Conservation (phyloP, 2,888 invertebrate genomes). For the Holacanthella duospinosa region DNA sequence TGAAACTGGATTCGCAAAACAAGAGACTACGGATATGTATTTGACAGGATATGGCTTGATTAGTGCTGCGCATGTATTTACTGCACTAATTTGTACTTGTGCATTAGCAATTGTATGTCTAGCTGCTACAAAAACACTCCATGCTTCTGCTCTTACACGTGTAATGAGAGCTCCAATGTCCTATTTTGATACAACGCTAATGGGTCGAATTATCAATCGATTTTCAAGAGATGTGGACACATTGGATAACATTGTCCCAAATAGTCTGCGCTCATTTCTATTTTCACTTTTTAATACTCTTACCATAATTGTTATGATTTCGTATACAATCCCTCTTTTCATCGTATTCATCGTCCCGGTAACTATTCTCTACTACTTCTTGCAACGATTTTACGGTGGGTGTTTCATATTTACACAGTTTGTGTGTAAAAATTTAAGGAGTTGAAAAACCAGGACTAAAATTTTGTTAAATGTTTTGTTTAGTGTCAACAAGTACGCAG, state of each 20-base stretch:
- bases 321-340: not conserved
- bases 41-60: not conserved
- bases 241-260: not conserved
- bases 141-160: not conserved
- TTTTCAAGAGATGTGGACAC: not conserved
- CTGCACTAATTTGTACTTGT: not conserved
- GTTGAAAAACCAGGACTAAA: too few relatives aligned
- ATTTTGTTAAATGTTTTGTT: too few relatives aligned
- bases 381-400: too few relatives aligned
- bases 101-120: not conserved
- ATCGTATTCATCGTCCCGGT: not conserved
- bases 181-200: conserved; percentile 4
- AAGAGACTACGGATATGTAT: not conserved
- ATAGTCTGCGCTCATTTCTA: not conserved
- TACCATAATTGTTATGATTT: not conserved
- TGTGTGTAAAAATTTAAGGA: too few relatives aligned
- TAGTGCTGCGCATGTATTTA: not conserved
- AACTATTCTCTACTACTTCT: not conserved
- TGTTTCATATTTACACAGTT: too few relatives aligned
- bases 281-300: not conserved
- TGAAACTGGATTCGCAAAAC: not conserved
- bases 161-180: not conserved
- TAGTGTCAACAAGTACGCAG: conserved; percentile 84
- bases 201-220: not conserved
- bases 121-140: not conserved